These are phyloP conservation scores for Netelia fuscicornis DNA, from an alignment of 2,888 invertebrate genomes.

Conservation along the genomic window DNA sequence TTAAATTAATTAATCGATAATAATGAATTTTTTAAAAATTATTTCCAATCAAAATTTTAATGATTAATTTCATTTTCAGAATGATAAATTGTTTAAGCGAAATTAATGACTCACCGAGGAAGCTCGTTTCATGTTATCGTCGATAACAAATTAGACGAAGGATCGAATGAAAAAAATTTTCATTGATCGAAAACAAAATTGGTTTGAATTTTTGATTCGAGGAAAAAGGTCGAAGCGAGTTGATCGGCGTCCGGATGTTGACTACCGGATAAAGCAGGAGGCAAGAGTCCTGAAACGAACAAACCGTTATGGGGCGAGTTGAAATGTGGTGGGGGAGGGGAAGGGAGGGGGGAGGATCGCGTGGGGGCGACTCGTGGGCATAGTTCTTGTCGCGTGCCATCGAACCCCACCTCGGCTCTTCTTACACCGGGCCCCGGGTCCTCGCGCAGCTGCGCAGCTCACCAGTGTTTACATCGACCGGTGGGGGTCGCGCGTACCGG, in stretches of 20 bases:
- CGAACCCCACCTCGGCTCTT: slow-evolving; percentile 70
- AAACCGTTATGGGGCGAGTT: slow-evolving; percentile 59
- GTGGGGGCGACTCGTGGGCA: slow-evolving; percentile 48
- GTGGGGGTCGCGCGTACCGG: neutral
- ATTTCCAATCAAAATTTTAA: too few relatives aligned
- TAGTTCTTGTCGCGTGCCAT: slow-evolving; percentile 74
- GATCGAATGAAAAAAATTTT: neutral
- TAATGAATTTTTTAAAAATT: slow-evolving; percentile 1
- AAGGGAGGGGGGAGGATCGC: slow-evolving; percentile 60
- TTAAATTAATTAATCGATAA: slow-evolving; percentile 10
- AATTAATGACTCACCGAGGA: slow-evolving; percentile 78
- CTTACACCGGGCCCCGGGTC: slow-evolving; percentile 29
- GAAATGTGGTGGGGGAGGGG: neutral
- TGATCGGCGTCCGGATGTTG: slow-evolving; percentile 44
- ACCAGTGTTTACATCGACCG: slow-evolving; percentile 26
- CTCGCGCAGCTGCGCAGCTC: slow-evolving; percentile 59
- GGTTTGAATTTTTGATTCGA: slow-evolving; percentile 1
- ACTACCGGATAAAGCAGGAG: slow-evolving; percentile 27
- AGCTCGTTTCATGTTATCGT: slow-evolving; percentile 78
- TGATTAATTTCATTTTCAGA: neutral
- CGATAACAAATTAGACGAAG: neutral
- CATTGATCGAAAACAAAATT: neutral
- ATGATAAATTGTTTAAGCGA: neutral
- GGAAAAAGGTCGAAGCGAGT: slow-evolving; percentile 20
- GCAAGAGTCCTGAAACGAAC: slow-evolving; percentile 15